phyloP scores from a whole-genome alignment of 1,140 invertebrate genomes.

The Muscidifurax raptorellus region DNA sequence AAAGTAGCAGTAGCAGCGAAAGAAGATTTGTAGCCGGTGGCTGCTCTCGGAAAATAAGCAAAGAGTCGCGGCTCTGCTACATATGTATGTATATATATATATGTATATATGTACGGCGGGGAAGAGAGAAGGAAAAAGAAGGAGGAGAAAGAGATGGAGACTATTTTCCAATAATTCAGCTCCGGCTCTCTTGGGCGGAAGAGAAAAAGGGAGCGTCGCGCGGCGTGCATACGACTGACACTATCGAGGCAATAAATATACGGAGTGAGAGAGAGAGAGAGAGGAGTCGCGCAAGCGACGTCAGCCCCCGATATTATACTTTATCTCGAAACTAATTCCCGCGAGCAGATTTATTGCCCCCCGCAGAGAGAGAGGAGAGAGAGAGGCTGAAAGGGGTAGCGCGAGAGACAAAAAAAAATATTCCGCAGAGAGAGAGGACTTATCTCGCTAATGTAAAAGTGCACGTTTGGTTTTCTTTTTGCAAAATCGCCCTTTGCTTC shows the following conservation, averaged over 20 bases:
- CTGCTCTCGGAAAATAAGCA: slow-evolving; percentile 33
- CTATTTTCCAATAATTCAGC: slow-evolving; percentile 66
- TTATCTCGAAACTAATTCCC: slow-evolving; percentile 73
- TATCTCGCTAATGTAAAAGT: slow-evolving; percentile 65
- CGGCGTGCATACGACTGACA: slow-evolving; percentile 67
- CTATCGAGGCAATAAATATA: slow-evolving; percentile 70
- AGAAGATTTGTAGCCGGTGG: slow-evolving; percentile 49
- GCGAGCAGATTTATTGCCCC: slow-evolving; percentile 69
- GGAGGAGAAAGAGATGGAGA: slow-evolving; percentile 46
- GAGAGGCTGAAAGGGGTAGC: slow-evolving; percentile 46
- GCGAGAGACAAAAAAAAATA: slow-evolving; percentile 60
- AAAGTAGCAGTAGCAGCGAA: slow-evolving; percentile 53
- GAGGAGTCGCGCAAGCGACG: slow-evolving; percentile 63
- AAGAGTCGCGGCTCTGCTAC: slow-evolving; percentile 30
- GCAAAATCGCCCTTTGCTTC: neutral
- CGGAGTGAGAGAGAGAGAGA: slow-evolving; percentile 45
- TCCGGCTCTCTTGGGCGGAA: slow-evolving; percentile 50
- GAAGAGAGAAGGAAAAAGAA: slow-evolving; percentile 43
- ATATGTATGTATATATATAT: too few species aligned
- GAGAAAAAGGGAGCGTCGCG: slow-evolving; percentile 47
- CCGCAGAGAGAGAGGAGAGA: slow-evolving; percentile 54
- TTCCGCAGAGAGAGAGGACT: slow-evolving; percentile 53
- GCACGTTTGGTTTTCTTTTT: slow-evolving; percentile 54
- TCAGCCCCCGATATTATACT: slow-evolving; percentile 73
- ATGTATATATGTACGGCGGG: too few species aligned